These are phyloP conservation scores for Actenoides lindsayi DNA, from an alignment of 2,113 vertebrate genomes.

Conservation along the genomic window DNA sequence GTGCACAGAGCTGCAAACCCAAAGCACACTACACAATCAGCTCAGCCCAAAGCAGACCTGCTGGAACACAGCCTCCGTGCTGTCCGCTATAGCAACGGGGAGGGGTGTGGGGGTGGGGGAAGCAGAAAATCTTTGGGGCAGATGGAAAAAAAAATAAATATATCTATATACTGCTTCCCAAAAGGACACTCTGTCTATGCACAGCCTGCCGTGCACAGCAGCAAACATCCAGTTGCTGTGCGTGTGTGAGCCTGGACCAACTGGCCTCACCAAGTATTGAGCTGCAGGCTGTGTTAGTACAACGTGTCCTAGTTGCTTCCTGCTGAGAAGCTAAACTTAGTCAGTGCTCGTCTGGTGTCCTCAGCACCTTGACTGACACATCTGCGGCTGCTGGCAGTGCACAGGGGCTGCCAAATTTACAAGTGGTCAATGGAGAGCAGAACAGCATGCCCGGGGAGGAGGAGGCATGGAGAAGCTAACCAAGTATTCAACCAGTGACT, in stretches of 20 bases:
- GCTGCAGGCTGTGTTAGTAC: slow-evolving; percentile 4
- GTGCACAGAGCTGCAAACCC: neutral
- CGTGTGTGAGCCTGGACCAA: neutral
- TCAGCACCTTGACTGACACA: slow-evolving; percentile 21
- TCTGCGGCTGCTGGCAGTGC: slow-evolving; percentile 33
- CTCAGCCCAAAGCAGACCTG: neutral
- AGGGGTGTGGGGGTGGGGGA: neutral
- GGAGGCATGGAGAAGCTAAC: fast-evolving
- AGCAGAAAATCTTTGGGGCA: neutral
- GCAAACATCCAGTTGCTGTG: neutral
- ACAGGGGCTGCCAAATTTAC: neutral
- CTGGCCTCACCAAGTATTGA: neutral
- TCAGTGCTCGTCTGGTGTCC: slow-evolving; percentile 28
- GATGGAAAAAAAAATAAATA: neutral
- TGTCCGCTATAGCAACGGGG: neutral
- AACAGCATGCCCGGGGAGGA: fast-evolving
- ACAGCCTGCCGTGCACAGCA: neutral
- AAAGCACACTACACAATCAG: neutral
- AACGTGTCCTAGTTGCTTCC: slow-evolving; percentile 46
- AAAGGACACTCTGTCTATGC: slow-evolving; percentile 13
- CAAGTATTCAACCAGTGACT: neutral
- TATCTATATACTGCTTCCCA: neutral
- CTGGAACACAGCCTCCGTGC: neutral
- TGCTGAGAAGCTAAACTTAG: slow-evolving; percentile 57
- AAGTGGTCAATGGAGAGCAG: neutral